These are phyloP conservation scores for Ptilorrhoa leucosticta DNA, from an alignment of 2,113 vertebrate genomes.

Conservation along the genomic window DNA sequence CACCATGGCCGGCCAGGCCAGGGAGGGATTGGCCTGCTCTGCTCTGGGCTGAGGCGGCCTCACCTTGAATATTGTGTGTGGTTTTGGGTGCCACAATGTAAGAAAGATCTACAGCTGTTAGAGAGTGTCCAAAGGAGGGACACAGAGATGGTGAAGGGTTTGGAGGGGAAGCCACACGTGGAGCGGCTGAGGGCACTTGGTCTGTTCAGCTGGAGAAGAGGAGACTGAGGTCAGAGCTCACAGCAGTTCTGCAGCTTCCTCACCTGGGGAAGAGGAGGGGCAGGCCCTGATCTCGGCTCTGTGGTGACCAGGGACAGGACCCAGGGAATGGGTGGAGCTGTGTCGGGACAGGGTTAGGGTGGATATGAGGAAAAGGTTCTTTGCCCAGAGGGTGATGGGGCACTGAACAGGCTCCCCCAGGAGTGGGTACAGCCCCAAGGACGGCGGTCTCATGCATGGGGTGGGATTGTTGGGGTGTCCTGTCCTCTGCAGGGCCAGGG, in stretches of 20 bases:
- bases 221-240: background rate
- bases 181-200: background rate
- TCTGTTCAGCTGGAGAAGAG: background rate
- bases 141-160: background rate
- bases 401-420: background rate
- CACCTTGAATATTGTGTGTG: background rate
- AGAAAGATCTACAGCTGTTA: background rate
- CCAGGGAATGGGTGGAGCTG: fast-evolving
- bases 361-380: background rate
- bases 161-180: fast-evolving
- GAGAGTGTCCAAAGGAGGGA: background rate
- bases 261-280: fast-evolving
- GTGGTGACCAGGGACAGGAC: background rate
- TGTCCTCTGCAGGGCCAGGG: too few relatives aligned
- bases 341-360: background rate
- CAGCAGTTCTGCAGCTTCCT: background rate
- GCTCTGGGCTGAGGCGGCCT: fast-evolving
- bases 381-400: fast-evolving
- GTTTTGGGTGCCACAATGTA: background rate
- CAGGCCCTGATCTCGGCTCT: too few relatives aligned
- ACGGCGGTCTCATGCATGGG: fast-evolving
- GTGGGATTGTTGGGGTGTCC: fast-evolving
- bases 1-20: fast-evolving
- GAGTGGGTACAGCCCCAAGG: fast-evolving
- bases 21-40: background rate